A percentile compares a stretch with the other conserved stretches of the same genome.
Conservation (phyloP, 2,113 vertebrate species). For the Apteryx mantelli region DNA sequence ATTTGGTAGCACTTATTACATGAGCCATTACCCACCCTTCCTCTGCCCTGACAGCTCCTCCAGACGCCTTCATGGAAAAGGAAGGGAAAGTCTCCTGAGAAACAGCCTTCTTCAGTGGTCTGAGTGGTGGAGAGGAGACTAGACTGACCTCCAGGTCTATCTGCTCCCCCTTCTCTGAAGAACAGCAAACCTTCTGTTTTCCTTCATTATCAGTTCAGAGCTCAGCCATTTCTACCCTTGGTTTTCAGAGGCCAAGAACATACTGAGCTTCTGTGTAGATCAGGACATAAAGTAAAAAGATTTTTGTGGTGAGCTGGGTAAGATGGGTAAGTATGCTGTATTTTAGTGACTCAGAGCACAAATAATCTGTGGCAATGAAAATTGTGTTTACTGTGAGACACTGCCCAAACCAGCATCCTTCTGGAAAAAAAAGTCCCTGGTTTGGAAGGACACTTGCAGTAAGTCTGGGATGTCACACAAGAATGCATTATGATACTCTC, state of each 20-base stretch:
- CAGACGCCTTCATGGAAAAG: background rate
- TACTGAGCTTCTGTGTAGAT: background rate
- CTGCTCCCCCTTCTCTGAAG: background rate
- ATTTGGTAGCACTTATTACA: background rate
- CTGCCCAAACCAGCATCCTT: background rate
- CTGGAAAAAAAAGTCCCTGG: background rate
- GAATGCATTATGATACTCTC: background rate
- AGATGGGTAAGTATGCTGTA: accelerated
- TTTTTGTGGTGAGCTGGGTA: background rate
- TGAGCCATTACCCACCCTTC: background rate
- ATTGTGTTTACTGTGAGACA: background rate
- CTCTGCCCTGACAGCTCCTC: background rate
- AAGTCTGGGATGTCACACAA: background rate
- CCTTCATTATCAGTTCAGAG: accelerated
- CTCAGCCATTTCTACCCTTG: background rate
- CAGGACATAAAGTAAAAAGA: accelerated
- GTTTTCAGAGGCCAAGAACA: accelerated
- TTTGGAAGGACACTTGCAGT: background rate
- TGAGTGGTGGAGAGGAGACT: background rate
- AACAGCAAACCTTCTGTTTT: too few relatives aligned
- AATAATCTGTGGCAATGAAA: background rate
- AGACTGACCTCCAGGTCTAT: too few relatives aligned
- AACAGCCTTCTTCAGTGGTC: background rate
- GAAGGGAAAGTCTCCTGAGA: background rate
- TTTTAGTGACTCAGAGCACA: background rate